Base-by-base conservation (phyloP, 2,888 invertebrate species). In the Drosophila maculinotata region DNA sequence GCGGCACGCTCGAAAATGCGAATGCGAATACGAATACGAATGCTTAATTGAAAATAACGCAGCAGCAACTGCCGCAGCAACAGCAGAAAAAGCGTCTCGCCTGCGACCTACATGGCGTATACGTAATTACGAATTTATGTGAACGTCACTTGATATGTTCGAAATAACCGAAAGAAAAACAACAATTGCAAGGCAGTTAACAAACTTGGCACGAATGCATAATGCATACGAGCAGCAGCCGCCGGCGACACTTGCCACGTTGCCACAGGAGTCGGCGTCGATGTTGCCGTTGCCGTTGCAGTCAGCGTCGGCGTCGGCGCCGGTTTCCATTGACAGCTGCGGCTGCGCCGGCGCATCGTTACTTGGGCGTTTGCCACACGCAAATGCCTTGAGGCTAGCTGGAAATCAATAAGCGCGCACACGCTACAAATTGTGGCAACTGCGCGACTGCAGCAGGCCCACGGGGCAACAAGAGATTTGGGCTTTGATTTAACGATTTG, bases 91-190 rank as follows among this genome's bases (percentile, higher is more conserved):
- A 41, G 36, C 69, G 33, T 47, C 49, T 59, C 45, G 42, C 12
- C 39, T 23, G 31, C 83, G 81, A 69, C 84, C 87, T 87, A 83
- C 79, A 72, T 79, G 83, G 69, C 87, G 86, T 83, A 82, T 87
- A 79, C 87, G 82, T 87, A 83, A 87, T 83, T 83, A 83, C 77
- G 69, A 76, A 85, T 82, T 79, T 85, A 82, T 82, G 85, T 69
- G 87, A 81, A 78, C 65, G 66, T 69, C 56, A 65, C 65, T 59
- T 45, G 71, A 79, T 79, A 67, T 63, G 56, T 26, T 23, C 9
- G 14, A 35, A 35, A 28, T 23, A 54, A 33, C 30, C n/a, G n/a
- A 20, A 57, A 17, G 9, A 67, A 52, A 60, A 60, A 64, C 60
- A 54, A 23, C 7, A 73, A 60, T 58, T 65, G 73, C 73, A 75